Percentiles rank a stretch among this genome's conserved stretches.
These are phyloP conservation scores for Alexandromys oeconomus DNA, from an alignment of 2,797 vertebrate species.

Conservation along the genomic window DNA sequence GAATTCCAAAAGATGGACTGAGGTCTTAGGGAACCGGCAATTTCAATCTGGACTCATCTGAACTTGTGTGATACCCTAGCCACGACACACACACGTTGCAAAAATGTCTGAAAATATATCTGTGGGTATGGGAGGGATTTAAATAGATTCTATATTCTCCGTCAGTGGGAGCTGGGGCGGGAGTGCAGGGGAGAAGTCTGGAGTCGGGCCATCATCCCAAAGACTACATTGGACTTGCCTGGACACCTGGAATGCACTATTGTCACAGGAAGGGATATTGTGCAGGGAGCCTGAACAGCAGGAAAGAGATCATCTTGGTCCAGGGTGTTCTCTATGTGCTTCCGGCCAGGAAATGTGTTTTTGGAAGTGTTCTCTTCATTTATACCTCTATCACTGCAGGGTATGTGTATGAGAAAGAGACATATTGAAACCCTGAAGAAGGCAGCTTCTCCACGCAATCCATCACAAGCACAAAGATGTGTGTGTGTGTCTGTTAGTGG, in stretches of 20 bases:
- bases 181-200: background rate
- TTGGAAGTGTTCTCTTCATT: constrained; percentile 57
- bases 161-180: background rate
- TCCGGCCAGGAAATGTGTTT: constrained; percentile 52
- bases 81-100: constrained; percentile 23
- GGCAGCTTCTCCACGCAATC: constrained; percentile 56
- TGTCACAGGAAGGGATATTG: background rate
- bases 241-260: background rate
- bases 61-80: background rate
- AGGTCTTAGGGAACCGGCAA: background rate
- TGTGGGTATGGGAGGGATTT: background rate
- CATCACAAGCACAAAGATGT: constrained; percentile 58
- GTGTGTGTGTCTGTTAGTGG: constrained; percentile 46
- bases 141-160: constrained; percentile 5
- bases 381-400: background rate
- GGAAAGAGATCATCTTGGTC: background rate
- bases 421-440: constrained; percentile 50
- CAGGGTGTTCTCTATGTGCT: background rate
- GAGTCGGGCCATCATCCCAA: background rate
- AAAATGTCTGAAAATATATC: constrained; percentile 31
- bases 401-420: constrained; percentile 34
- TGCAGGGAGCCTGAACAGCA: background rate
- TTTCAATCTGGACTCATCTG: constrained; percentile 29
- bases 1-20: background rate
- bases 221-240: background rate